Conservation (phyloP, 2,888 invertebrate species). For the Blastobasis adustella region DNA sequence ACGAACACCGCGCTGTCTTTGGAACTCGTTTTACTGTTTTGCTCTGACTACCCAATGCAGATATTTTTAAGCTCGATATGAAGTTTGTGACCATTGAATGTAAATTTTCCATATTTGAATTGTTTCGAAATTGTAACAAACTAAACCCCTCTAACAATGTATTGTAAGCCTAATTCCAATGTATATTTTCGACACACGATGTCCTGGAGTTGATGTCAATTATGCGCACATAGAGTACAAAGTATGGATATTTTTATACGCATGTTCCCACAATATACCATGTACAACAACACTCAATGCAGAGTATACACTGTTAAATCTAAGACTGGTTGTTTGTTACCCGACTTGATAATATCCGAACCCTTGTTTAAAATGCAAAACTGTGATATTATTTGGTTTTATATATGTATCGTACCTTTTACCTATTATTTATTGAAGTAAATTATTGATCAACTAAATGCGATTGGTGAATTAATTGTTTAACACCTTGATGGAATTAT, state of each 20-base stretch:
- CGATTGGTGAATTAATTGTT: background rate
- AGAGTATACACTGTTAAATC: conserved; percentile 6
- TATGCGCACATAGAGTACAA: conserved; percentile 63
- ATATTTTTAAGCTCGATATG: conserved; percentile 27
- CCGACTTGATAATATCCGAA: no score
- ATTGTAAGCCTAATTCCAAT: conserved; percentile 12
- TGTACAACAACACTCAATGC: conserved; percentile 23
- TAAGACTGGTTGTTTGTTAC: no score
- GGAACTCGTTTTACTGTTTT: conserved; percentile 35
- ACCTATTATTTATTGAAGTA: background rate
- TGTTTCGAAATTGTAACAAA: conserved; percentile 24
- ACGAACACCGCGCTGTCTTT: conserved; percentile 29
- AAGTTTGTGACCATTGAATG: conserved; percentile 32
- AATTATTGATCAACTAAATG: background rate
- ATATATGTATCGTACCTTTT: conserved; percentile 18
- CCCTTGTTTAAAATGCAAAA: conserved; percentile 21
- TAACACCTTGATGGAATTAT: background rate
- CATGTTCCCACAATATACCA: conserved; percentile 52
- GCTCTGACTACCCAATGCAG: conserved; percentile 17
- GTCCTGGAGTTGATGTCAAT: conserved; percentile 36
- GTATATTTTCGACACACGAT: background rate
- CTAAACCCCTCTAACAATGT: conserved; percentile 28
- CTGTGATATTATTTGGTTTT: conserved; percentile 60
- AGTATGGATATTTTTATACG: conserved; percentile 39
- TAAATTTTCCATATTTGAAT: conserved; percentile 5